These are phyloP conservation scores for Tachina grossa DNA, from an alignment of 2,888 invertebrate species.

Conservation along the genomic window DNA sequence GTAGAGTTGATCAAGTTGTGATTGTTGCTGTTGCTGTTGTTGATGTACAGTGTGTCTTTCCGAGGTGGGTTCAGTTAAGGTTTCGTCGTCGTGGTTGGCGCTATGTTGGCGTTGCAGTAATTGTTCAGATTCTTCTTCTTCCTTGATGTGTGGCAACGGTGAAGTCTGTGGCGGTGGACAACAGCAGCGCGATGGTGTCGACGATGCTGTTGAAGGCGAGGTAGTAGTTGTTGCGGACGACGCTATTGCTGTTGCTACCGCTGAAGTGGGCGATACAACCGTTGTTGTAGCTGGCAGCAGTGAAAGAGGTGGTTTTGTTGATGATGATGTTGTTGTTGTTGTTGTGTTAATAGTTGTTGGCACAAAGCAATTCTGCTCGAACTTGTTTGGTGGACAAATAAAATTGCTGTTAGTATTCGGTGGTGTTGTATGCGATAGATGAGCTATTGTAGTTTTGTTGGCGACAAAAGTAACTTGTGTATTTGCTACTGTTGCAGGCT, in stretches of 20 bases:
- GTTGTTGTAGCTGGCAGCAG: slow-evolving; percentile 62
- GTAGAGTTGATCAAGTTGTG: slow-evolving; percentile 69
- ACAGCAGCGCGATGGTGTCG: slow-evolving; percentile 78
- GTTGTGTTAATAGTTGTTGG: slow-evolving; percentile 14
- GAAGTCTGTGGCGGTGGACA: slow-evolving; percentile 86
- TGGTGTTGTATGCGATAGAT: slow-evolving; percentile 71
- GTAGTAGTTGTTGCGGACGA: slow-evolving; percentile 69
- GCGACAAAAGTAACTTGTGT: slow-evolving; percentile 58
- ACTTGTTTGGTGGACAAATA: neutral
- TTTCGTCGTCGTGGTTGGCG: slow-evolving; percentile 55
- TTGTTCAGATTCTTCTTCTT: slow-evolving; percentile 87
- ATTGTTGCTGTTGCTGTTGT: slow-evolving; percentile 66
- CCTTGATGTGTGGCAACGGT: slow-evolving; percentile 91
- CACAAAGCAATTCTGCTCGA: slow-evolving; percentile 34
- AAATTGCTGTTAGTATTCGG: slow-evolving; percentile 50
- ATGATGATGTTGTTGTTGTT: slow-evolving; percentile 61
- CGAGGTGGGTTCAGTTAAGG: slow-evolving; percentile 71
- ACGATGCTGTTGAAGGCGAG: slow-evolving; percentile 56
- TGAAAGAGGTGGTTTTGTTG: slow-evolving; percentile 11
- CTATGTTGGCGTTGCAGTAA: slow-evolving; percentile 71
- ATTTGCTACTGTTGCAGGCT: slow-evolving; percentile 44
- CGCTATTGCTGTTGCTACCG: slow-evolving; percentile 69
- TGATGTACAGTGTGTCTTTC: slow-evolving; percentile 67
- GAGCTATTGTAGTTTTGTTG: slow-evolving; percentile 55
- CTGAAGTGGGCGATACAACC: slow-evolving; percentile 24